phyloP scores from a whole-genome alignment of 2,113 vertebrate species.

The Tylochromis polylepis region DNA sequence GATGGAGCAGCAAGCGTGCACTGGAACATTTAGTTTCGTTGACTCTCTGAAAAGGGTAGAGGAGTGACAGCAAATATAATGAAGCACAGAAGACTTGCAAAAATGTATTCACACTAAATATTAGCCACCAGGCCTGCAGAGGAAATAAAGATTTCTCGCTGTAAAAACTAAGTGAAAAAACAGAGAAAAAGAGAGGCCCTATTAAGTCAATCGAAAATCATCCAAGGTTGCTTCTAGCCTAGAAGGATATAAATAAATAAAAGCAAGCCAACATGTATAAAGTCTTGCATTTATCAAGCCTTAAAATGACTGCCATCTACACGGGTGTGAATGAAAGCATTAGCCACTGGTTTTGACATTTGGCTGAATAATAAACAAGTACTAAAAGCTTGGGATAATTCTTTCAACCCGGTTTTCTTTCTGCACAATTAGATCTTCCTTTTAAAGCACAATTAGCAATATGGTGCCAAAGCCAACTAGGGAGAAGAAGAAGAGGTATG shows the following conservation, averaged over 20 bases:
- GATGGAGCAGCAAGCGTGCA: not conserved
- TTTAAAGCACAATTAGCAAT: conserved; percentile 48
- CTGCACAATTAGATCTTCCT: conserved; percentile 47
- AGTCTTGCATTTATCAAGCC: conserved; percentile 1
- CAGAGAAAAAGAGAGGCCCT: not conserved
- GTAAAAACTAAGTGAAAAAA: not conserved
- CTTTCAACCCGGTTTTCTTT: conserved; percentile 29
- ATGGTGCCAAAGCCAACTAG: not conserved
- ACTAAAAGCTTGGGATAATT: conserved; percentile 49
- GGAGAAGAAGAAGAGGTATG: not conserved
- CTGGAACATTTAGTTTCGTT: conserved; percentile 21
- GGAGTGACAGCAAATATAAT: not conserved
- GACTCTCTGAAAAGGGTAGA: conserved; percentile 3
- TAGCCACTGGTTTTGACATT: conserved; percentile 27
- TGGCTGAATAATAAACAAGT: conserved; percentile 49
- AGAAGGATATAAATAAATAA: not conserved
- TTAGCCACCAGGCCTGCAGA: not conserved
- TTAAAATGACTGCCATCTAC: conserved; percentile 3
- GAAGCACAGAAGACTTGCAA: not conserved
- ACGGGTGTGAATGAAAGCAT: conserved; percentile 7
- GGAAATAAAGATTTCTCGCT: not conserved
- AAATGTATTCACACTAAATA: conserved; percentile 16
- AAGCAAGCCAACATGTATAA: not conserved
- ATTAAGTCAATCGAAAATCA: not conserved
- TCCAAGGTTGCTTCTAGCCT: not conserved